Evolutionary conservation across 2,113 vertebrate species (phyloP).

Genomic region (Ptychochromis oligacanthus): DNA sequence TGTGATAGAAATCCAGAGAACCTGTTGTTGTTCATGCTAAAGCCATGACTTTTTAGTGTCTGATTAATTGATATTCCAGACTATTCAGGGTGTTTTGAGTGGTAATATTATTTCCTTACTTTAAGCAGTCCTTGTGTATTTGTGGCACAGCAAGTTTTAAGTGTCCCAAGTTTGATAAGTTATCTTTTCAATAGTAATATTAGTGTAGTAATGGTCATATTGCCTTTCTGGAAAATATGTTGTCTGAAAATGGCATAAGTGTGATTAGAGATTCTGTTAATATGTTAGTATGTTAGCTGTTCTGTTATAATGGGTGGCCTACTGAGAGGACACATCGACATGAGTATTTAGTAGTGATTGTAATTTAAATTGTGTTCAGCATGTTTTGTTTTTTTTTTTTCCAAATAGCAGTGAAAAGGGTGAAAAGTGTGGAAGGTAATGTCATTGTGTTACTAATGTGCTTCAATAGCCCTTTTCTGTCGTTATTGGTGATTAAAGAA

Average conservation of each 20-base stretch:
- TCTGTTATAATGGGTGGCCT: background rate
- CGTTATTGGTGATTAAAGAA: background rate
- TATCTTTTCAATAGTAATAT: background rate
- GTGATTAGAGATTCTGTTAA: background rate
- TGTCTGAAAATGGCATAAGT: background rate
- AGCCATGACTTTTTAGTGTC: background rate
- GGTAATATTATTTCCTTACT: background rate
- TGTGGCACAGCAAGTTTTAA: background rate
- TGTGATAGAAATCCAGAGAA: slow-evolving; percentile 20
- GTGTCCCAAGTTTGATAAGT: background rate
- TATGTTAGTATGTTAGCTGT: too few species aligned
- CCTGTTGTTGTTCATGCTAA: slow-evolving; percentile 24
- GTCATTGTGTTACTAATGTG: background rate
- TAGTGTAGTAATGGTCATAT: background rate
- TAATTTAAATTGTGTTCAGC: background rate
- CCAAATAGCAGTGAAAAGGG: background rate
- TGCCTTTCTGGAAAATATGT: background rate
- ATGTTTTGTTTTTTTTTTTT: background rate
- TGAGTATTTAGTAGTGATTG: background rate
- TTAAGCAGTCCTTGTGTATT: background rate
- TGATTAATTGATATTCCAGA: background rate
- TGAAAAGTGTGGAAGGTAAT: background rate
- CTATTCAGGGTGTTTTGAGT: background rate
- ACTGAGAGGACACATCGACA: background rate
- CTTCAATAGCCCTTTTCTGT: background rate